Base-by-base conservation (phyloP, 2,113 vertebrate species). In the Oplegnathus fasciatus region DNA sequence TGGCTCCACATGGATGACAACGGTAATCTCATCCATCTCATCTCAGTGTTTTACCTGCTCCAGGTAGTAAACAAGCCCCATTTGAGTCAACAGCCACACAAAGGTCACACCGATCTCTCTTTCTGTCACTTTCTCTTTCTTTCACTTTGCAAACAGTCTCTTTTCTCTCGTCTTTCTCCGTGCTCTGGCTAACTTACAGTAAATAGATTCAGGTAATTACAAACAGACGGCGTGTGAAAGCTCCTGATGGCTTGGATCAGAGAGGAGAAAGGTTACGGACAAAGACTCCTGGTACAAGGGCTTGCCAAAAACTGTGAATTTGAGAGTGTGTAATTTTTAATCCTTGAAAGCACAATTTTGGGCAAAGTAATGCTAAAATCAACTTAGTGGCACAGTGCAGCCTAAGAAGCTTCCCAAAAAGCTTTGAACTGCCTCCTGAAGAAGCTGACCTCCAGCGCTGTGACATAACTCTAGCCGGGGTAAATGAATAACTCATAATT, bases 11-110 rank as follows among this genome's bases (percentile, higher is more conserved):
- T 72, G 71, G 74, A 80, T 22, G 54, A 6, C n/a, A 50, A 1
- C 74, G n/a, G 79, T 88, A 78, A 90, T 85, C 61, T 78, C 55
- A 67, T 67, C 66, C 62, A 32, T 62, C 44, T 75, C 32, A 17
- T 66, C 76, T 80, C 71, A 75, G 42, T 6, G 58, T 48, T 71
- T 46, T 9, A 57, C 30, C 68, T 68, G 48, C 32, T 57, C 46
- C 32, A 64, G 65, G 64, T 66, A 64, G 34, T 17, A 55, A 24
- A 58, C 22, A 37, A 17, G 30, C 44, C 48, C 57, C 42, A 6
- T 10, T n/a, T 30, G 48, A 24, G 17, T 40, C 50, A 78, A 2
- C 54, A 24, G 40, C 58, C 30, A 61, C 20, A 71, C 74, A 68
- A 37, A 78, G 66, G 40, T 5, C 20, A 28, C 37, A 52, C n/a